Base-by-base conservation (phyloP, 2,113 vertebrate genomes). In the Sterrhoptilus dennistouni region DNA sequence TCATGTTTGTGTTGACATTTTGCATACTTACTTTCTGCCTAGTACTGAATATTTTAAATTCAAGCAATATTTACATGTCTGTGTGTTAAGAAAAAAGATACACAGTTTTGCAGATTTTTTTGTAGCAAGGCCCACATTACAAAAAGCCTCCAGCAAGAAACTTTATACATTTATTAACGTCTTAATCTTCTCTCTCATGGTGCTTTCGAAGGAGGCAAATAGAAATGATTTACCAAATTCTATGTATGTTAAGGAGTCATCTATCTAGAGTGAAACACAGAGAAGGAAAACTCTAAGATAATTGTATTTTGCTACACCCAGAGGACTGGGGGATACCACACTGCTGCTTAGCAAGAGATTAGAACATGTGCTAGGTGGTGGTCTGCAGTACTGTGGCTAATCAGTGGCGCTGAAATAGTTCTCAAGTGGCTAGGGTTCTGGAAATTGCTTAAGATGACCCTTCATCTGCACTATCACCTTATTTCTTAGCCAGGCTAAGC, bases 361-460 rank as follows among this genome's bases (percentile, higher is more conserved):
- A 16, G 2, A 11, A 38, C 11, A 2, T 4, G 15, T 5, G 2
- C 28, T 2, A 2, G 17, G 18, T 29, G 53, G 6, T 42, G 17
- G 47, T 83, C 40, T 60, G 40, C 68, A 63, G 35, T 33, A 24
- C 38, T 0, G 0, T n/a, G 15, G 40, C 18, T 64, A 54, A 18
- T 40, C 11, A 19, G 22, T 5, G 15, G 9, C 59, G 49, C 12
- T 31, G 29, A 49, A 29, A 12, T 36, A 11, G 4, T 50, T 64
- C 33, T 50, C 50, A 53, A 5, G 7, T 52, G 42, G 3, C 7
- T 70, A 1, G 12, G 33, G 3, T 59, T 20, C 33, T 69, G 33
- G 25, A 61, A 77, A 40, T 24, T 65, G 14, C 25, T 63, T 53
- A 42, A 49, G 24, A 38, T n/a, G 18, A 47, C 29, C 17, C 31